These are phyloP conservation scores for Tuta absoluta DNA, from an alignment of 2,888 invertebrate genomes.

Conservation along the genomic window DNA sequence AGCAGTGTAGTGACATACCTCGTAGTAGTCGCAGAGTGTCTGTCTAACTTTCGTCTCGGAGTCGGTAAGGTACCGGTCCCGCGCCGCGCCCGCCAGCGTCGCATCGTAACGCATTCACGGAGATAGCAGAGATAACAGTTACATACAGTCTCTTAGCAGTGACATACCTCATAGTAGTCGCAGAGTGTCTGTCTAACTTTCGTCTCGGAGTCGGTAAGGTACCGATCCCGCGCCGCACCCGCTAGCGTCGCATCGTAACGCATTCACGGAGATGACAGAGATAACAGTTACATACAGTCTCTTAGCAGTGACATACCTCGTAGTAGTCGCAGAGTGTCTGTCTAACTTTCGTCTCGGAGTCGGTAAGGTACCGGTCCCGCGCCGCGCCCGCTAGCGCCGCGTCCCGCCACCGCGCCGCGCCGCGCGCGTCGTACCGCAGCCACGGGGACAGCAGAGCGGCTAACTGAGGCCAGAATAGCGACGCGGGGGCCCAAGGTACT, in stretches of 20 bases:
- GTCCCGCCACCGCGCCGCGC: slow-evolving; percentile 84
- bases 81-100: too few species aligned
- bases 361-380: slow-evolving; percentile 81
- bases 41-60: too few species aligned
- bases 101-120: too few species aligned
- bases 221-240: slow-evolving; percentile 83
- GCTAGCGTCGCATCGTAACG: slow-evolving; percentile 84
- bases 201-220: too few species aligned
- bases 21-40: too few species aligned
- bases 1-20: too few species aligned
- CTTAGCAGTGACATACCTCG: slow-evolving; percentile 60
- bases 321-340: slow-evolving; percentile 82
- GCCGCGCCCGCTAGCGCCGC: slow-evolving; percentile 83
- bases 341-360: slow-evolving; percentile 70
- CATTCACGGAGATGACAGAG: slow-evolving; percentile 83
- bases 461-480: slow-evolving; percentile 85
- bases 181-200: slow-evolving; percentile 75
- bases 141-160: too few species aligned
- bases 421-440: slow-evolving; percentile 83
- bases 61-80: too few species aligned
- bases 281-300: too few species aligned
- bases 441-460: slow-evolving; percentile 85
- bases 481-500: slow-evolving; percentile 87
- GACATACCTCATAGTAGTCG: slow-evolving; percentile 71
- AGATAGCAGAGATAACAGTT: too few species aligned